These are phyloP conservation scores for Dolomedes plantarius DNA, from an alignment of 2,888 invertebrate species.

Conservation along the genomic window DNA sequence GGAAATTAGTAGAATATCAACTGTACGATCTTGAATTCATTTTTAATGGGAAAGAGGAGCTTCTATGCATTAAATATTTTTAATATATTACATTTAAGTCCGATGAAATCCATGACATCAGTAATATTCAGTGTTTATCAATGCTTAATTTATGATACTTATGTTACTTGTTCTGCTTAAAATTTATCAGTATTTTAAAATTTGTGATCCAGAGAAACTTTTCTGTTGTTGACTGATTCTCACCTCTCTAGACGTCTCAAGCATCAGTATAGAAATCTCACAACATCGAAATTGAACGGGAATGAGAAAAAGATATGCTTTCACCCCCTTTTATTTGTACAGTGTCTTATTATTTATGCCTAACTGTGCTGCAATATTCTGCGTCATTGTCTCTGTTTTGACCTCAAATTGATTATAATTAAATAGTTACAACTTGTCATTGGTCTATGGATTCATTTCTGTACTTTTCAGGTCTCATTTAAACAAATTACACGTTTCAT, in stretches of 20 bases:
- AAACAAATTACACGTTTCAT: too few species aligned
- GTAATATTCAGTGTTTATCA: too few species aligned
- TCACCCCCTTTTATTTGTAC: constrained; percentile 39
- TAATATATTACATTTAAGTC: too few species aligned
- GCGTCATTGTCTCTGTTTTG: constrained; percentile 58
- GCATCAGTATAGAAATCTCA: neutral
- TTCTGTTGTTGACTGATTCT: neutral
- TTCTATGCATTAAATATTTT: too few species aligned
- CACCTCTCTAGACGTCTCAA: neutral
- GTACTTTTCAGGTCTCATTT: too few species aligned
- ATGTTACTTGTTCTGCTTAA: neutral
- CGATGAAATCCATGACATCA: too few species aligned
- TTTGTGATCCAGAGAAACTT: neutral
- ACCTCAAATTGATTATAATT: constrained; percentile 64
- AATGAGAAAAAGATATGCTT: constrained; percentile 9
- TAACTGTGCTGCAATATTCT: constrained; percentile 62
- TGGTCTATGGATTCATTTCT: constrained; percentile 11
- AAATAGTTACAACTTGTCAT: constrained; percentile 67
- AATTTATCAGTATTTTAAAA: neutral
- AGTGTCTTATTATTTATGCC: constrained; percentile 56
- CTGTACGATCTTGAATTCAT: too few species aligned
- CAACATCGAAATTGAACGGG: neutral
- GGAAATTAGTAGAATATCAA: too few species aligned
- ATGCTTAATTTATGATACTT: neutral
- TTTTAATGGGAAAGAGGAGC: too few species aligned